These are phyloP conservation scores for Hassar affinis DNA, from an alignment of 2,113 vertebrate genomes.

Conservation along the genomic window DNA sequence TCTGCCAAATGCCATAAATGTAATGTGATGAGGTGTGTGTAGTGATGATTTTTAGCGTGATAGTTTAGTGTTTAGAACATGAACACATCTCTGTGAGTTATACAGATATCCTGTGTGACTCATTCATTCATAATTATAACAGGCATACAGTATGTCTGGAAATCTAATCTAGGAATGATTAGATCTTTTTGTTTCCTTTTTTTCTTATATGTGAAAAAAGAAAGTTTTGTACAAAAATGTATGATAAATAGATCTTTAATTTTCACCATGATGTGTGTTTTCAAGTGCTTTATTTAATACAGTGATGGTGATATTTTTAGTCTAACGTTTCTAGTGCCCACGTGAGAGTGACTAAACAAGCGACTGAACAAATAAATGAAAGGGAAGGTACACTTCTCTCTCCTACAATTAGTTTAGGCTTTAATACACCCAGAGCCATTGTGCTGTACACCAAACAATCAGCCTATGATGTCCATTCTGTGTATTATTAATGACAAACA, in stretches of 20 bases:
- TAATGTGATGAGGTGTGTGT: background rate
- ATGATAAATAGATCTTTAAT: background rate
- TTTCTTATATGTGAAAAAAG: background rate
- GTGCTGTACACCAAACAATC: background rate
- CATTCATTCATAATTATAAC: background rate
- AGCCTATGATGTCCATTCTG: background rate
- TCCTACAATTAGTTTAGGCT: background rate
- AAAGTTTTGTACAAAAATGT: background rate
- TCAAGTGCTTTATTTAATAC: background rate
- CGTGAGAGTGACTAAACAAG: background rate
- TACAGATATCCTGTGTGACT: background rate
- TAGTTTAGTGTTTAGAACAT: too few species aligned
- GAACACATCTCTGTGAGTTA: background rate
- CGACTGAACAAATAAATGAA: background rate
- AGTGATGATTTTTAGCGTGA: background rate
- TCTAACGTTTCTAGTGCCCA: background rate
- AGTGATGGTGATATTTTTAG: background rate
- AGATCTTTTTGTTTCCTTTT: background rate
- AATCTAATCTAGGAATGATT: background rate
- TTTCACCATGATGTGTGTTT: background rate
- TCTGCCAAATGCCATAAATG: too few species aligned
- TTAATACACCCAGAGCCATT: slow-evolving; percentile 11
- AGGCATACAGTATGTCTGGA: background rate
- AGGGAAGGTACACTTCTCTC: background rate
- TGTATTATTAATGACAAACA: slow-evolving; percentile 28